A percentile compares a stretch with the other conserved stretches of the same genome.
Conservation (phyloP, 1,140 invertebrate species). For the Trichonephila clavata region DNA sequence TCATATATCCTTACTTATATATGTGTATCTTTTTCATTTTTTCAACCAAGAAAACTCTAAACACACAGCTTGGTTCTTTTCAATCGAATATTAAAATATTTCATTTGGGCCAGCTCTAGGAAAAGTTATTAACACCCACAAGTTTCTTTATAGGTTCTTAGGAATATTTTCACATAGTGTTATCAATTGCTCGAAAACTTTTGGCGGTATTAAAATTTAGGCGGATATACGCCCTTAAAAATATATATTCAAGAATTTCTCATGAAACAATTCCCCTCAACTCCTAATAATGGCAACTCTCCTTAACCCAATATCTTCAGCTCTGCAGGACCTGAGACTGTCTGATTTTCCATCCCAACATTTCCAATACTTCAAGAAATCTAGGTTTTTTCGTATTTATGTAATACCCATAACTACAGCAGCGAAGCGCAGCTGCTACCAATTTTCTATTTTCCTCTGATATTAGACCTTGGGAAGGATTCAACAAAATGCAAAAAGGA, state of each 20-base stretch:
- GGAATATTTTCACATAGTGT: background rate
- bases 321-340: background rate
- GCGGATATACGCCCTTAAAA: background rate
- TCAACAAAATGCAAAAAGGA: constrained; percentile 51
- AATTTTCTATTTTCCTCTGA: constrained; percentile 48
- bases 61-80: background rate
- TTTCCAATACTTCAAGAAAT: constrained; percentile 60
- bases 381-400: constrained; percentile 27
- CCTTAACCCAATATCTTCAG: constrained; percentile 53
- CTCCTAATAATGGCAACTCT: constrained; percentile 34
- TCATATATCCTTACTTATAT: too few relatives aligned
- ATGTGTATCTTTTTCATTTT: background rate
- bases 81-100: constrained; percentile 14
- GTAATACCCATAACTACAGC: constrained; percentile 49
- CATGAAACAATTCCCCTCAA: constrained; percentile 43
- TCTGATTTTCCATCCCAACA: background rate
- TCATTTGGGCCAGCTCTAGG: background rate
- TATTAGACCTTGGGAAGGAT: constrained; percentile 61
- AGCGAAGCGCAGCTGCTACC: constrained; percentile 50
- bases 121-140: background rate
- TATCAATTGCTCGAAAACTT: background rate
- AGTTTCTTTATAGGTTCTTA: background rate
- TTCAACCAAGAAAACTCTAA: background rate
- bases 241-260: constrained; percentile 36
- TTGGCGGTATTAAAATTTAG: background rate